Base-by-base conservation (phyloP, 2,797 vertebrate species). In the Ptychobarbus kaznakovi region DNA sequence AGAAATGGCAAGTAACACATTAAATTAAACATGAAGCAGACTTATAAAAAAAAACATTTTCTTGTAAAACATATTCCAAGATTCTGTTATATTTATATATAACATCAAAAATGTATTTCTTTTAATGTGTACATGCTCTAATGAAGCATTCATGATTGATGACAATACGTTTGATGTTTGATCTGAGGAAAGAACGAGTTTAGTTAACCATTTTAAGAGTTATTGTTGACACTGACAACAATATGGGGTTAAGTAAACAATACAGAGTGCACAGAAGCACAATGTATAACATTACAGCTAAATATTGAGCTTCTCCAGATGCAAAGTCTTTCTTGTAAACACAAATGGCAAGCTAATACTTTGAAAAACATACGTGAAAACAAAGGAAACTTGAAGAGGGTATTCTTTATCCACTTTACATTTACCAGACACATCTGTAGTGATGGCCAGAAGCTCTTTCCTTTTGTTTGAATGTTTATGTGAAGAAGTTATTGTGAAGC, bases 401-500 rank as follows among this genome's bases (percentile, higher is more conserved):
- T 42, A 28, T 82, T 32, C 11, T 42, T 82, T 42, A 72, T 40
- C 10, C 73, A 44, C 58, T 40, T 75, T n/a, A 69, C 49, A 66
- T 75, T 53, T 22, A 44, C 18, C 13, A 46, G 65, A 72, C 20
- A 70, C 25, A 79, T 7, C 49, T 61, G 5, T 58, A 61, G 18
- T 53, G 46, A 72, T 72, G 38, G 38, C 74, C 51, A 74, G 53
- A 80, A 18, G 56, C 40, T 65, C 72, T 46, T 70, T 63, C 6
- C 49, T 70, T 80, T 51, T 53, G 44, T 65, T 73, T 80, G 7
- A 42, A 9, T 74, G 44, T 74, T 85, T 42, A 80, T 79, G 25
- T 40, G 75, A 78, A 85, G 53, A 79, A 80, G 53, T 51, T 22
- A 51, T 63, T 80, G 42, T 9, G 9, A 80, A 85, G 46, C 46